Evolutionary conservation across 2,797 vertebrate species (phyloP), one percentile per base, ranked within the genome.

Genomic region (Arctocebus calabarensis): DNA sequence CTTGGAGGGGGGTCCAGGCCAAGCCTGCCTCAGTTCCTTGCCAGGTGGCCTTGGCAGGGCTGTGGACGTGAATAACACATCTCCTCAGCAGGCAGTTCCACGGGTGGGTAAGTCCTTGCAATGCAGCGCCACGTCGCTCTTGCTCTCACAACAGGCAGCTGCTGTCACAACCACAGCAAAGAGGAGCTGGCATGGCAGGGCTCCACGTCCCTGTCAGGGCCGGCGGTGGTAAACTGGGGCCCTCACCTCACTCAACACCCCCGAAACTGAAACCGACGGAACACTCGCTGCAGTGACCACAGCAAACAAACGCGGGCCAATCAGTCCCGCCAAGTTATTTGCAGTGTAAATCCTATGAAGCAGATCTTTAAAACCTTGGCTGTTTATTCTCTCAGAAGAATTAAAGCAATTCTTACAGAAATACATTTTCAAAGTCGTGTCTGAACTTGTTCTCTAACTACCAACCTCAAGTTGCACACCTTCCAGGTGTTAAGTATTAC

Each of bases 1-100:
- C 5, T 57, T 0, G 2, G 23, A 27, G 1, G 8, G 52, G 23
- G 11, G 48, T 37, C 61, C 5, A 2, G 11, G n/a, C 74, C 0
- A 23, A 7, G 55, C 29, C 61, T 34, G 57, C 16, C 34, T 43
- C 37, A 13, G 2, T 55, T 5, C 27, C 43, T 2, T 34, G 77
- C 77, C 5, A 1, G 6, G 29, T 3, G 40, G 64, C 48, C 52
- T 27, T 11, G 71, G 45, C 40, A 25, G 25, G 68, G 11, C 57
- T 34, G 1, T 52, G 10, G 10, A 29, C 22, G 2, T 8, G 40
- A 29, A 40, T 43, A 7, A 27, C 14, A 48, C 55, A 9, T 25
- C 77, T 88, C 83, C 45, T 17, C 40, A 40, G 79, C 12, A 3
- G 25, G 9, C 4, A 16, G n/a, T 4, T 10, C n/a, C 62, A 20